phyloP scores from a whole-genome alignment of 2,113 vertebrate species.

The pig (Sus scrofa) region T2T-Sscrofa CM000818.6:74388501-74389000 shows the following conservation, averaged over 20 bases:
- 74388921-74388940: background rate
- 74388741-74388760: background rate
- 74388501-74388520: background rate
- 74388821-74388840: background rate
- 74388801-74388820: background rate
- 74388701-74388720: background rate
- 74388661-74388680: background rate
- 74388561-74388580: background rate
- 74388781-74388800: background rate
- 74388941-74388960: background rate
- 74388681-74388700: background rate
- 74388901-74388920: background rate
- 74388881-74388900: background rate
- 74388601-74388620: background rate
- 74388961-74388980: conserved; percentile 50
- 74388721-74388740: background rate
- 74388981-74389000: conserved; percentile 30
- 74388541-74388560: background rate
- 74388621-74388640: background rate
- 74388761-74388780: conserved; percentile 27
- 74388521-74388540: background rate
- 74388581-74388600: background rate
- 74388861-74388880: conserved; percentile 27
- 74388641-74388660: background rate
- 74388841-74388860: conserved; percentile 28